Evolutionary conservation across 2,113 vertebrate species (phyloP), one percentile per base, ranked within the genome.

Genomic region (Brachyhypopomus occidentalis): DNA sequence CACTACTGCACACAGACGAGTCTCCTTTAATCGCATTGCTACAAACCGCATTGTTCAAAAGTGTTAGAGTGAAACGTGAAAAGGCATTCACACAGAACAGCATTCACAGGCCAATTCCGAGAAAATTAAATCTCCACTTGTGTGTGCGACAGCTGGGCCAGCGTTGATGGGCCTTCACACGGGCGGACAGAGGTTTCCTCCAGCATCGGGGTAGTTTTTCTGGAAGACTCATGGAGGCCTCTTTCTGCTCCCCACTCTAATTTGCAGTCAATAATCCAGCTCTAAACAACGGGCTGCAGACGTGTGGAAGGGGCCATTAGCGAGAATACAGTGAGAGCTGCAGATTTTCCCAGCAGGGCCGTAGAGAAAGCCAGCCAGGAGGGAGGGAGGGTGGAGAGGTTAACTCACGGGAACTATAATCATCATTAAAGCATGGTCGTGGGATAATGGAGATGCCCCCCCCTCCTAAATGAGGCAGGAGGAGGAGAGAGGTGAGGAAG

Each of bases 201-300:
- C 25, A 36, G 41, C 27, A 64, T 9, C 3, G 45, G 45, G 45
- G 0, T 52, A 52, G 9, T 52, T 52, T 2, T 14, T 52, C 45
- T 14, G 45, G 12, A 52, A 52, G 9, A 52, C 45, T 72, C 71
- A 86, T 41, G 75, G 79, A 72, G 83, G 78, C 77, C 45, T 66
- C 70, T 27, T 52, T 25, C 45, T 34, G 38, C 30, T 23, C 48
- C 72, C 52, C 75, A 80, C 79, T 91, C 83, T 87, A 89, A 90
- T 88, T 88, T 89, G 72, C 84, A 89, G 76, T 80, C 79, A 66
- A 73, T 83, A 87, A 84, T 89, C 83, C 78, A 22, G 69, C 22
- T 1, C 69, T 55, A 86, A 80, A 83, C 78, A 86, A 75, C 55
- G 77, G 64, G 52, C 55, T 17, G 69, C 41, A 23, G 72, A 6